Evolutionary conservation across 2,797 vertebrate genomes (phyloP).

Genomic region (Eulemur coronatus): DNA sequence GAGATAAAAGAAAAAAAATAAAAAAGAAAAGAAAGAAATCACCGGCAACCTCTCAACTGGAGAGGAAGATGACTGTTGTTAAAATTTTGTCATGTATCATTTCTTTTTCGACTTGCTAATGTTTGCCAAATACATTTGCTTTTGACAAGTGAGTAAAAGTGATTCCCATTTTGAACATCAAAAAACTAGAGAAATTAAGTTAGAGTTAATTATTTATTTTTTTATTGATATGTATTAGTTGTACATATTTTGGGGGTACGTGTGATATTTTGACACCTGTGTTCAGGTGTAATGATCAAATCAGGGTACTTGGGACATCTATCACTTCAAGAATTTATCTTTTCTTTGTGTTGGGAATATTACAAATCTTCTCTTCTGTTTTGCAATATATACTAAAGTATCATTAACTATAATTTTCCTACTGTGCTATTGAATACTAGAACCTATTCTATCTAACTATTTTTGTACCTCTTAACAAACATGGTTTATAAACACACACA

Average conservation of each 20-base stretch:
- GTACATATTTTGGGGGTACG: not conserved
- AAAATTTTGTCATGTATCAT: not conserved
- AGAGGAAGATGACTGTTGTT: not conserved
- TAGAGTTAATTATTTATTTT: not conserved
- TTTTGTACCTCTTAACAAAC: not conserved
- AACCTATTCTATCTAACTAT: not conserved
- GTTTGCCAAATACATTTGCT: slow-evolving; percentile 5
- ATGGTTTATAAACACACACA: not conserved
- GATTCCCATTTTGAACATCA: not conserved
- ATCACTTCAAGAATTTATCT: not conserved
- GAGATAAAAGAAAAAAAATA: not conserved
- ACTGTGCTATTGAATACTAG: not conserved
- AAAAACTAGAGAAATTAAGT: not conserved
- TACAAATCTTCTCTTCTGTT: not conserved
- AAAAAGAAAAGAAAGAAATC: not conserved
- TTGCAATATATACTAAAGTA: not conserved
- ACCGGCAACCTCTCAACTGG: too few species aligned
- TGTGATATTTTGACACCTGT: not conserved
- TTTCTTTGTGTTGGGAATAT: not conserved
- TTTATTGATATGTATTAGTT: not conserved
- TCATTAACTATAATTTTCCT: not conserved
- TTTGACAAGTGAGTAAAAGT: not conserved
- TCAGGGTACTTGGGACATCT: not conserved
- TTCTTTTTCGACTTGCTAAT: not conserved
- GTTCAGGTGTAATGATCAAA: not conserved